Percentiles rank a stretch among this genome's conserved stretches.
Conservation (phyloP, 2,113 vertebrate species). For the Leucopsar rothschildi region DNA sequence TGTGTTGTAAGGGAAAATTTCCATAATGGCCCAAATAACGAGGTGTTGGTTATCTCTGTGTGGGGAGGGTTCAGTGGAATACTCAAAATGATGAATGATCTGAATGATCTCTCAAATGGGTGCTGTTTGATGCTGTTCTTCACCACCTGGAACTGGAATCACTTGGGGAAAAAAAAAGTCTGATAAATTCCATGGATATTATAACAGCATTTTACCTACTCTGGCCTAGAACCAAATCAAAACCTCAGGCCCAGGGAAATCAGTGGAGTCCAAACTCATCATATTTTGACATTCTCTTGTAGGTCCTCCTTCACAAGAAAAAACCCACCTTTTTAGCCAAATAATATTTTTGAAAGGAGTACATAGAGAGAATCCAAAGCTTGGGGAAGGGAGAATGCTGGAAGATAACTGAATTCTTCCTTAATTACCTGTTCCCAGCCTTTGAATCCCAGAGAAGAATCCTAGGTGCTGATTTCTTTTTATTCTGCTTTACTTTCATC, state of each 20-base stretch:
- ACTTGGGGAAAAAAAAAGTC: background rate
- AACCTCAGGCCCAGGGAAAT: background rate
- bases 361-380: background rate
- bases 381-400: background rate
- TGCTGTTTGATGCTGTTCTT: background rate
- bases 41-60: background rate
- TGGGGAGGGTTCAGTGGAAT: background rate
- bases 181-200: background rate
- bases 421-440: background rate
- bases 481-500: background rate
- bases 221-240: background rate
- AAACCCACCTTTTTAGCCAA: fast-evolving
- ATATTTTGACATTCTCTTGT: background rate
- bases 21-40: background rate
- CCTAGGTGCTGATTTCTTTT: background rate
- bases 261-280: background rate
- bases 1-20: background rate
- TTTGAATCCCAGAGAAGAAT: background rate
- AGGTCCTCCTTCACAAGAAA: background rate
- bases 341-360: background rate
- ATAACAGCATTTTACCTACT: background rate
- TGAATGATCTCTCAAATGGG: background rate
- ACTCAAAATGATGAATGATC: background rate
- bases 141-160: background rate
- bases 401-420: background rate